phyloP scores from a whole-genome alignment of 2,113 vertebrate species.

The Neolamprologus ventralis region DNA sequence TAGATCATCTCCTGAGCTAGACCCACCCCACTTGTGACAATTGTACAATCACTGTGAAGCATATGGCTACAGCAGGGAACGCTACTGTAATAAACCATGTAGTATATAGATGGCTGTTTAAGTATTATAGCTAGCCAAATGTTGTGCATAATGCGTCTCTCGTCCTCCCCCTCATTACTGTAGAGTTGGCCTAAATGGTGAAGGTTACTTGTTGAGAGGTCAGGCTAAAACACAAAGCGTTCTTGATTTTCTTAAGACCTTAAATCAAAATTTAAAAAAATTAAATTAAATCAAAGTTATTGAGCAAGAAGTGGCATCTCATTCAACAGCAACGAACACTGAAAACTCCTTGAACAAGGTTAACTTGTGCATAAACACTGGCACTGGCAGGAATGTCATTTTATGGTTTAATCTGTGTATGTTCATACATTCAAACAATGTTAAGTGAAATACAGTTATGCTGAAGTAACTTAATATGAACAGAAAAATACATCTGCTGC shows the following conservation, averaged over 20 bases:
- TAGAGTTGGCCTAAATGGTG: neutral
- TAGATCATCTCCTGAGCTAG: neutral
- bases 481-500: neutral
- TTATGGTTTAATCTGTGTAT: neutral
- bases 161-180: neutral
- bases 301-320: neutral
- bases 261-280: accelerated
- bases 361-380: neutral
- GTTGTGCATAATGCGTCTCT: neutral
- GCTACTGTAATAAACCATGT: neutral
- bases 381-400: neutral
- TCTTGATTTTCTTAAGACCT: neutral
- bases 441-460: neutral
- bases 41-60: neutral
- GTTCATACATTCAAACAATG: neutral
- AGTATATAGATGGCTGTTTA: neutral
- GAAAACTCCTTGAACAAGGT: neutral
- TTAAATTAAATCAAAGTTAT: accelerated
- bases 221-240: neutral
- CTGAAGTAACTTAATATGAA: neutral
- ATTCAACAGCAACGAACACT: neutral
- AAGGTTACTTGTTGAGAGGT: neutral
- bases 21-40: neutral
- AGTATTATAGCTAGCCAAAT: neutral
- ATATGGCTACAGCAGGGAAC: neutral